Conservation (phyloP, 1,140 invertebrate species). For the Pomacea maculata region DNA sequence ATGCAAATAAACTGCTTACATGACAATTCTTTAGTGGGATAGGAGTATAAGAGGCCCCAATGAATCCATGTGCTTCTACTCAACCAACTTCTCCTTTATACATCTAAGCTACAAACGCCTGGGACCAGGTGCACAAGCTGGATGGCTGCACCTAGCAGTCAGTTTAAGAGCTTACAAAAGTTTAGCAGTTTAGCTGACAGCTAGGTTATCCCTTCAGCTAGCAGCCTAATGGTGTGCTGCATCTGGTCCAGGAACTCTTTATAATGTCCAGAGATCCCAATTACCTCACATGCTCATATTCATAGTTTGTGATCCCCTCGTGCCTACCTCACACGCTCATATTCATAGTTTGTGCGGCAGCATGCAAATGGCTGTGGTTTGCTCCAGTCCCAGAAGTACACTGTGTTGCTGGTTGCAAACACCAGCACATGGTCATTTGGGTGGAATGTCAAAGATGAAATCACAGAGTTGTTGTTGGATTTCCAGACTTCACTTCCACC, state of each 20-base stretch:
- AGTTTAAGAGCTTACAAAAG: too few relatives aligned
- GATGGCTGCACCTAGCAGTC: too few relatives aligned
- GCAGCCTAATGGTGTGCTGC: too few relatives aligned
- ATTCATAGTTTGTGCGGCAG: constrained; percentile 64
- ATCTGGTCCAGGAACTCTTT: too few relatives aligned
- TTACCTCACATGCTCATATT: constrained; percentile 64
- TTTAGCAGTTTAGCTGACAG: too few relatives aligned
- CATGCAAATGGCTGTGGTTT: constrained; percentile 77
- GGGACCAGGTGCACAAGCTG: too few relatives aligned
- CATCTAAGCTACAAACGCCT: too few relatives aligned
- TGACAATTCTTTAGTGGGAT: neutral
- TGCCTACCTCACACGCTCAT: constrained; percentile 68
- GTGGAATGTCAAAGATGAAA: constrained; percentile 88
- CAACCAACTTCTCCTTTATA: neutral
- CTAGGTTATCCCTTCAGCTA: neutral
- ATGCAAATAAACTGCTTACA: neutral
- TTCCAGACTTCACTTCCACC: constrained; percentile 86
- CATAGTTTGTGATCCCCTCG: constrained; percentile 41
- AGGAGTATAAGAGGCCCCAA: neutral
- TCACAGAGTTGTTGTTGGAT: constrained; percentile 74
- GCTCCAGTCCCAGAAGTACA: constrained; percentile 93
- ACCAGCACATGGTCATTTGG: constrained; percentile 83
- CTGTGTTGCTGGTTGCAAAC: constrained; percentile 84
- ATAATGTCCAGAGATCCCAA: constrained; percentile 45
- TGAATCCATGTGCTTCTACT: neutral